phyloP scores from a whole-genome alignment of 2,888 invertebrate genomes.

The Pasiphila rectangulata region DNA sequence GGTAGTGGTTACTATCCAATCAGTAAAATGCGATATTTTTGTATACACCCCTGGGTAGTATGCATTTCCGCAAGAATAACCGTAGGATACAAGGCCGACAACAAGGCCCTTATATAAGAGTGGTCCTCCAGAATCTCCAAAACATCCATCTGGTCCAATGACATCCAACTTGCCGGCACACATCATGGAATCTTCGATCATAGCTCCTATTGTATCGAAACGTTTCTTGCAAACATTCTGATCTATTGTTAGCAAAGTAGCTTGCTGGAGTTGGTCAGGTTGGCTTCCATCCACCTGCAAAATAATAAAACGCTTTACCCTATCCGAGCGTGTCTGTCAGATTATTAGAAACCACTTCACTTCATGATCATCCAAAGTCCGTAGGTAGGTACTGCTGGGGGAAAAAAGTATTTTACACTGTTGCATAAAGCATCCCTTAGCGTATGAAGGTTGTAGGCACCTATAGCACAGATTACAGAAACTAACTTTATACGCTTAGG shows the following conservation, averaged over 20 bases:
- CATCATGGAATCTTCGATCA: slow-evolving; percentile 64
- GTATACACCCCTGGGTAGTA: slow-evolving; percentile 73
- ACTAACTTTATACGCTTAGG: too few species aligned
- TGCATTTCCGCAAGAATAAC: slow-evolving; percentile 65
- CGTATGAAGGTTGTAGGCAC: background rate
- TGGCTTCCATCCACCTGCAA: slow-evolving; percentile 58
- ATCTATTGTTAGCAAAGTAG: slow-evolving; percentile 54
- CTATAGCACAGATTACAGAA: too few species aligned
- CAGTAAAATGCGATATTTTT: slow-evolving; percentile 64
- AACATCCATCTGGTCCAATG: slow-evolving; percentile 68
- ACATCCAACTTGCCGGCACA: slow-evolving; percentile 64
- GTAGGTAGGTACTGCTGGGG: too few species aligned
- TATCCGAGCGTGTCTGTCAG: too few species aligned
- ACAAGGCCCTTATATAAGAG: slow-evolving; percentile 68
- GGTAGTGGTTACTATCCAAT: slow-evolving; percentile 66
- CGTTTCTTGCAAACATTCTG: slow-evolving; percentile 53
- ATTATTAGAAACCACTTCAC: too few species aligned
- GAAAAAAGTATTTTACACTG: too few species aligned
- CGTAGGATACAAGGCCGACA: slow-evolving; percentile 68
- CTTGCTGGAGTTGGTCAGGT: slow-evolving; percentile 63
- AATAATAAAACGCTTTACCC: slow-evolving; percentile 21
- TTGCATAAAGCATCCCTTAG: too few species aligned
- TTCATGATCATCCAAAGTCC: too few species aligned
- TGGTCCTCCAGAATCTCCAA: slow-evolving; percentile 72
- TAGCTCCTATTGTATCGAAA: slow-evolving; percentile 58